These are phyloP conservation scores for Xestobium rufovillosum DNA, from an alignment of 2,888 invertebrate genomes.

Conservation along the genomic window DNA sequence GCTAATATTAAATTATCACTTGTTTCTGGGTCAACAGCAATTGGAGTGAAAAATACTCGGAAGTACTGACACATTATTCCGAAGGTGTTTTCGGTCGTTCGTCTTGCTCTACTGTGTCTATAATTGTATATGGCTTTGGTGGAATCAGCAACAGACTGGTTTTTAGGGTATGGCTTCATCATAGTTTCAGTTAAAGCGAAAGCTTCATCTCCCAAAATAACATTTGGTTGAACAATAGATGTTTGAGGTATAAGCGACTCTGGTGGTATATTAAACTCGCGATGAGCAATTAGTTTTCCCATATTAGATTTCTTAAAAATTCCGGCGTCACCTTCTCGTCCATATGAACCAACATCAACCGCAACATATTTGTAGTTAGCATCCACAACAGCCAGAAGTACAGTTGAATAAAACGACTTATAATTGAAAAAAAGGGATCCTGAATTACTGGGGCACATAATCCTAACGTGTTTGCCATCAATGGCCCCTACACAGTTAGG, in stretches of 20 bases:
- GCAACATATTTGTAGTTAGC: slow-evolving; percentile 23
- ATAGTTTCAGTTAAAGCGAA: slow-evolving; percentile 15
- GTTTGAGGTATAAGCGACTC: not conserved
- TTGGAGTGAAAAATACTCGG: slow-evolving; percentile 21
- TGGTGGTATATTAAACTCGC: slow-evolving; percentile 8
- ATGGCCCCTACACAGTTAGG: too few relatives aligned
- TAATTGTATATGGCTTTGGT: slow-evolving; percentile 20
- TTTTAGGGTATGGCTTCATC: slow-evolving; percentile 18
- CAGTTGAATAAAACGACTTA: slow-evolving; percentile 23
- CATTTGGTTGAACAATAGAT: slow-evolving; percentile 13
- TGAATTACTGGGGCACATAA: too few relatives aligned
- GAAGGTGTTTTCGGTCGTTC: slow-evolving; percentile 23
- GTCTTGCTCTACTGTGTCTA: slow-evolving; percentile 16
- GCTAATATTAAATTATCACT: slow-evolving; percentile 16
- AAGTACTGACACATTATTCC: slow-evolving; percentile 20
- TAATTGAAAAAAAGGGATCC: slow-evolving; percentile 20
- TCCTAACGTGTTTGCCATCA: too few relatives aligned
- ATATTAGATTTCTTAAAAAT: slow-evolving; percentile 17
- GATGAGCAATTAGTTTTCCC: too few relatives aligned
- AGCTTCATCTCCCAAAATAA: slow-evolving; percentile 22
- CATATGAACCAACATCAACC: slow-evolving; percentile 24
- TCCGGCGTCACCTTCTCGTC: slow-evolving; percentile 18
- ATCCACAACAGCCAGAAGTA: slow-evolving; percentile 23
- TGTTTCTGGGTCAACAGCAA: slow-evolving; percentile 17
- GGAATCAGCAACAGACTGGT: slow-evolving; percentile 7